Evolutionary conservation across 1,140 invertebrate genomes (phyloP), one percentile per base, ranked within the genome.

Genomic region (Drosophila serrata): DNA sequence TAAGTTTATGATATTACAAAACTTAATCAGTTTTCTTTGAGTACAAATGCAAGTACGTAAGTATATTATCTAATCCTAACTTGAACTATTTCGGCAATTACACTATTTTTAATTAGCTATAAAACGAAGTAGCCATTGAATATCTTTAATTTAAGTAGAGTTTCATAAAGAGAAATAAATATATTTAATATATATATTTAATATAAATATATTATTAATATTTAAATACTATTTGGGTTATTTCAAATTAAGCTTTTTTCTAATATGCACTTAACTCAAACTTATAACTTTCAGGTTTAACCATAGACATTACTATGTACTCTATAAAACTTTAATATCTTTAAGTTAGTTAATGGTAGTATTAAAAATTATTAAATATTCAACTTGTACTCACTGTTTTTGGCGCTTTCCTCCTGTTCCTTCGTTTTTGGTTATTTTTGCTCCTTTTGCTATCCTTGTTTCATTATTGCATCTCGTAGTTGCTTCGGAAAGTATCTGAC

Each of bases 401-500:
- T 15, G 62, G 19, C 45, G 60, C 37, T n/a, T 48, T 42, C 27
- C 59, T 64, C 22, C 37, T 53, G 43, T 43, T 5, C 37, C 19
- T 37, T 35, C 19, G 31, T 29, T 49, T 45, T 24, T 24, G 24
- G 22, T 6, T 31, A 19, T 49, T 58, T 5, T 9, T 31, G 19
- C 15, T 27, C 35, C 35, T 13, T 15, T 42, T 13, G 57, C 17
- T 74, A 74, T 74, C 70, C 70, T 56, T 45, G 42, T 11, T 29
- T 27, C 7, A 61, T 11, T 70, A 74, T 74, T 43, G 49, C 49
- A 35, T 48, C 29, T 33, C 33, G 17, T n/a, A 7, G 35, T 4
- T 15, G 19, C 17, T 35, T 19, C 31, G 46, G 13, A 46, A 53
- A 53, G 69, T 74, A 70, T 72, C 65, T 72, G 35, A 29, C 65